These are phyloP conservation scores for Uromys caudimaculatus DNA, from an alignment of 2,797 vertebrate species.

Conservation along the genomic window DNA sequence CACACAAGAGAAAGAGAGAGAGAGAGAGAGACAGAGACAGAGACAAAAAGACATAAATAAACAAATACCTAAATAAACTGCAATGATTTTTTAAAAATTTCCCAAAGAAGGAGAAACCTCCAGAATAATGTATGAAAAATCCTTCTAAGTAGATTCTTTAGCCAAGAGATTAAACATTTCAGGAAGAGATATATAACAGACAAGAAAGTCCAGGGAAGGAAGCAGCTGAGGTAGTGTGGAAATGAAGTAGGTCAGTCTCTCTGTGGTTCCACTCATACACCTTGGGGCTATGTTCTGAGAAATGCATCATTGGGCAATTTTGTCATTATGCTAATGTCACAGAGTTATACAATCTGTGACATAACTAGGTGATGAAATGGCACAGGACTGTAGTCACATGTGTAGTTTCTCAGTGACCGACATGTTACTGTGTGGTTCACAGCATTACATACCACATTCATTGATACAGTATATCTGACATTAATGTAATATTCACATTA, in stretches of 20 bases:
- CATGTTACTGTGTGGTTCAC: neutral
- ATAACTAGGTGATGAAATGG: neutral
- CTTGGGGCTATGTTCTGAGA: neutral
- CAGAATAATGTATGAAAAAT: conserved; percentile 43
- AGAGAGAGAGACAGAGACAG: neutral
- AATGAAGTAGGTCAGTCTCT: neutral
- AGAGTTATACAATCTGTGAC: neutral
- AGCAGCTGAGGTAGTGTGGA: neutral
- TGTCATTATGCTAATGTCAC: neutral
- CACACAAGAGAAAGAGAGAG: no score
- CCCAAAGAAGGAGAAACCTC: neutral
- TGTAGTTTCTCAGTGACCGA: neutral
- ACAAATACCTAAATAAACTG: neutral
- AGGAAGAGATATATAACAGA: neutral
- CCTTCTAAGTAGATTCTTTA: neutral
- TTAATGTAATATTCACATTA: neutral
- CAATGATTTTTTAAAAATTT: neutral
- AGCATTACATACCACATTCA: no score
- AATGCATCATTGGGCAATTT: neutral
- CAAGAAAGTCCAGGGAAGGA: neutral
- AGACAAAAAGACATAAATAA: neutral
- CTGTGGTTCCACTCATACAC: neutral
- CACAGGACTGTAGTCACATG: neutral
- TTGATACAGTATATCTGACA: neutral
- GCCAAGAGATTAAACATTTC: conserved; percentile 5